Conservation (phyloP, 2,113 vertebrate species). For the Catharus minimus region DNA sequence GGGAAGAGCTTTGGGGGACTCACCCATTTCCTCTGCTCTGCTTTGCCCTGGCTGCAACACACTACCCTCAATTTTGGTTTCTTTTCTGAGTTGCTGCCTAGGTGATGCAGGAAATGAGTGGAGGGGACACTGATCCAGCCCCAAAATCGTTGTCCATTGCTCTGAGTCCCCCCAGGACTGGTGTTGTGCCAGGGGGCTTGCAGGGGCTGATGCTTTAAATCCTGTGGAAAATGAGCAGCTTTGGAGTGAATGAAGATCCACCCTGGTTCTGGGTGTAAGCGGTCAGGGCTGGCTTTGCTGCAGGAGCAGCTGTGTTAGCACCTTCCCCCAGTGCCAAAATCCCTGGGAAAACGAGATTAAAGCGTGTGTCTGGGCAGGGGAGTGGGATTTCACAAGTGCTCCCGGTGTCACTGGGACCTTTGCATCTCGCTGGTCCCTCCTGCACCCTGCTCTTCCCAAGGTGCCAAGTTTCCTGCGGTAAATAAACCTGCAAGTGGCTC, state of each 20-base stretch:
- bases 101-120: neutral
- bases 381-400: neutral
- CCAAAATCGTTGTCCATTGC: neutral
- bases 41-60: neutral
- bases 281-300: neutral
- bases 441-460: neutral
- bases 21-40: neutral
- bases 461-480: rapidly evolving
- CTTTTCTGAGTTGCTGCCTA: neutral
- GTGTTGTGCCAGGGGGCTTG: rapidly evolving
- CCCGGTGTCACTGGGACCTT: neutral
- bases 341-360: neutral
- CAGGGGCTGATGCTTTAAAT: neutral
- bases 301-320: neutral
- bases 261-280: rapidly evolving
- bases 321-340: neutral
- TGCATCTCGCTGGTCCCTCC: rapidly evolving
- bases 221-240: rapidly evolving
- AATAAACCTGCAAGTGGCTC: neutral
- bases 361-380: rapidly evolving
- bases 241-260: neutral
- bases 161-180: neutral
- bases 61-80: neutral
- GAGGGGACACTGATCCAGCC: neutral
- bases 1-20: neutral